Conservation (phyloP, 1,140 invertebrate genomes). For the Euwallacea similis region DNA sequence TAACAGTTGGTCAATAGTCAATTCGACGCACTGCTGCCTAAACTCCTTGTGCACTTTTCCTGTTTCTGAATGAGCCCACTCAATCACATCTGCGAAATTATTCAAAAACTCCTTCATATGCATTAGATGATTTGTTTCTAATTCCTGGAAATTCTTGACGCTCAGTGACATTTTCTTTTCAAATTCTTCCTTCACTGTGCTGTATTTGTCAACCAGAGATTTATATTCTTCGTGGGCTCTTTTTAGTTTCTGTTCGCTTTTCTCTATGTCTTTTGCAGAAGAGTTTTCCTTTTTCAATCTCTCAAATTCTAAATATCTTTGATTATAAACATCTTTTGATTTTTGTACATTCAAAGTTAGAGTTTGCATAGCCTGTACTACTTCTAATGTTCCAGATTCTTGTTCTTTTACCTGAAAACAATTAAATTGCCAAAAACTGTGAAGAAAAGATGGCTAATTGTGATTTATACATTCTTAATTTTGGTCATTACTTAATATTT, state of each 20-base stretch:
- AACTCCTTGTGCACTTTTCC: slow-evolving; percentile 91
- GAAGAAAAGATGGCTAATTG: no score
- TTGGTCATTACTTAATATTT: no score
- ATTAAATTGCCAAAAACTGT: not conserved
- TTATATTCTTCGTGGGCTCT: slow-evolving; percentile 95
- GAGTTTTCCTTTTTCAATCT: slow-evolving; percentile 88
- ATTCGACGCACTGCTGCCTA: slow-evolving; percentile 83
- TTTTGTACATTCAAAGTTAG: slow-evolving; percentile 85
- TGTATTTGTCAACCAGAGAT: slow-evolving; percentile 85
- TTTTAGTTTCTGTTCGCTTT: slow-evolving; percentile 87
- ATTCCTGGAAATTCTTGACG: slow-evolving; percentile 93
- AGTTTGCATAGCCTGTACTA: slow-evolving; percentile 85
- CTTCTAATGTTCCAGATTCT: slow-evolving; percentile 86
- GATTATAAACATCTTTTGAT: slow-evolving; percentile 85
- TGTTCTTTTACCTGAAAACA: slow-evolving; percentile 81
- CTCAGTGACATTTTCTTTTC: slow-evolving; percentile 92
- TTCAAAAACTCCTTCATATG: slow-evolving; percentile 96
- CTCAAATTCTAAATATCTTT: slow-evolving; percentile 82
- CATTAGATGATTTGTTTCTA: slow-evolving; percentile 87
- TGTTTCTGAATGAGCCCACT: slow-evolving; percentile 86
- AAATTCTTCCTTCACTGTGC: slow-evolving; percentile 85
- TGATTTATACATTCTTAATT: no score
- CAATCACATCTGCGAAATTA: slow-evolving; percentile 82
- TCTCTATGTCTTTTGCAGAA: slow-evolving; percentile 89
- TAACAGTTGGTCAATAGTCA: slow-evolving; percentile 88